Base-by-base conservation (phyloP, 92 coral and sea anemone genomes). In the Porites lobata region DNA sequence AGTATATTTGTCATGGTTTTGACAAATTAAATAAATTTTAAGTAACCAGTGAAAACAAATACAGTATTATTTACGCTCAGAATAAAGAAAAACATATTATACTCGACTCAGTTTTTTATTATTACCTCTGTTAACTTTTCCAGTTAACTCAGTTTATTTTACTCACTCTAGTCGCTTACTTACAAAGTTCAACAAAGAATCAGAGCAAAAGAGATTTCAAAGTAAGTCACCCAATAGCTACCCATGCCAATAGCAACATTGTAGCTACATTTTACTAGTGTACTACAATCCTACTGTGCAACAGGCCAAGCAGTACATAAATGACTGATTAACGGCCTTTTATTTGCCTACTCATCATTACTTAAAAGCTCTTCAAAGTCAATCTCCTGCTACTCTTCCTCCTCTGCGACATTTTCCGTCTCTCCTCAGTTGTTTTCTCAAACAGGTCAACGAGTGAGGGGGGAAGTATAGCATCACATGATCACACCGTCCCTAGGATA, bases 371-470 rank as follows among this genome's bases (percentile, higher is more conserved):
- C 68, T 64, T 64, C 68, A 64, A 4, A 64, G 68, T 64, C 68
- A 64, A 64, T 64, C 20, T 64, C 68, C 19, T 64, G 68, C 20
- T 64, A n/a, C 7, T 64, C 68, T 64, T 21, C 22, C 22, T 21
- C 22, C 22, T 21, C 22, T 21, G 22, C 22, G 22, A 21, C 22
- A 21, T 21, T 21, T 21, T 21, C 22, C 22, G 22, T 21, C 22
- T 21, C 68, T 78, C 53, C 47, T 59, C 71, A 47, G 69, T 50
- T 9, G 83, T 53, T 54, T 56, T 47, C 69, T 70, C 87, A 1
- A 87, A 4, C n/a, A 88, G 17, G 75, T 88, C 91, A 81, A 88
- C 21, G n/a, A 88, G 82, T 26, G 82, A 18, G 12, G 87, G 21
- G 56, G 87, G 91, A 56, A 88, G 87, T 57, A 81, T 63, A 13